Percentiles rank a stretch among this genome's conserved stretches.
phyloP scores from a whole-genome alignment of 23 tunicate species.

The Ascidia mentula region DNA sequence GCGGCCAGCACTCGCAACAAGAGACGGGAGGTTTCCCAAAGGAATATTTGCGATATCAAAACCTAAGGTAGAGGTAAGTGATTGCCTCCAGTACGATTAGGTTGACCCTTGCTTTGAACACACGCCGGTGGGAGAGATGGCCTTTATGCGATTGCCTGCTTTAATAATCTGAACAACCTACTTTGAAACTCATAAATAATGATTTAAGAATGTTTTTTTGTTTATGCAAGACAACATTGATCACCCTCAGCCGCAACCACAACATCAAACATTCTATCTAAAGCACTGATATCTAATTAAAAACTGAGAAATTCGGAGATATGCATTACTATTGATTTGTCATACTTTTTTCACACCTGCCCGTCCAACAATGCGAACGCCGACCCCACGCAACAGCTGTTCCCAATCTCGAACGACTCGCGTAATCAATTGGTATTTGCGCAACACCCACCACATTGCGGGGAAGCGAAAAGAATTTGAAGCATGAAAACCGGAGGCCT shows the following conservation, averaged over 20 bases:
- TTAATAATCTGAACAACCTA: too few species aligned
- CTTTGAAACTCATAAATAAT: too few species aligned
- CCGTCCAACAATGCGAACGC: too few species aligned
- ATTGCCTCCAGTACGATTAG: neutral
- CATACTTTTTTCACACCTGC: neutral
- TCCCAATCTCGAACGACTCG: neutral
- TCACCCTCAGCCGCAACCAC: too few species aligned
- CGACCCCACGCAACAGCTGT: neutral
- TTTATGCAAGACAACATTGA: too few species aligned
- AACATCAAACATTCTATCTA: too few species aligned
- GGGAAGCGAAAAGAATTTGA: neutral
- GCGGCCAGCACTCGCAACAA: conserved; percentile 2
- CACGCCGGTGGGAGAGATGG: too few species aligned
- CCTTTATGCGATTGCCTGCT: too few species aligned
- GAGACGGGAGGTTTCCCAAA: conserved; percentile 4
- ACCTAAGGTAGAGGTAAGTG: neutral
- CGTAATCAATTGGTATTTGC: neutral
- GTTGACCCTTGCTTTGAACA: neutral
- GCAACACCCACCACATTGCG: neutral
- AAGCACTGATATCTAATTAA: too few species aligned
- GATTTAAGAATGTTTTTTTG: too few species aligned
- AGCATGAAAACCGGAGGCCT: neutral
- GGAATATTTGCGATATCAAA: too few species aligned
- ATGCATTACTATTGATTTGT: neutral
- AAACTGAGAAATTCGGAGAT: too few species aligned